phyloP scores from a whole-genome alignment of 2,113 vertebrate species.

The Nycticryphes semicollaris region DNA sequence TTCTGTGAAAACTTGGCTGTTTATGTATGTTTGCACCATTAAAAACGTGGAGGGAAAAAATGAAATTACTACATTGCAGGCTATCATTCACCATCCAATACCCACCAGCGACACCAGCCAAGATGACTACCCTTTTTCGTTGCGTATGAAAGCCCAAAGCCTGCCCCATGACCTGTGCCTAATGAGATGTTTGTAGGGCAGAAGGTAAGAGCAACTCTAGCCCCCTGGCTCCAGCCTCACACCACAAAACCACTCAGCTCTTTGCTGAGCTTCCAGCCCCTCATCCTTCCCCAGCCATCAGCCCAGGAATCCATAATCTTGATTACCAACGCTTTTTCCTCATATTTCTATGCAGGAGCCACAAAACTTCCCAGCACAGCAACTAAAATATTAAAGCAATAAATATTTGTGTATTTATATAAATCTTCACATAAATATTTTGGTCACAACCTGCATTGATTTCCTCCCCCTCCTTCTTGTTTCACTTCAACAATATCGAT shows the following conservation, averaged over 20 bases:
- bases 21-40: background rate
- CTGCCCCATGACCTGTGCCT: fast-evolving
- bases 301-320: background rate
- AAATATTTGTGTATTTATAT: background rate
- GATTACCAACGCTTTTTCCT: background rate
- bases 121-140: fast-evolving
- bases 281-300: background rate
- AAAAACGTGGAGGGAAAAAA: fast-evolving
- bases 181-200: background rate
- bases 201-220: fast-evolving
- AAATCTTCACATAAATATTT: background rate
- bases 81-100: background rate
- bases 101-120: background rate
- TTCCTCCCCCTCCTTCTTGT: background rate
- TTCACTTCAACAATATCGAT: background rate
- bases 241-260: background rate
- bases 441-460: background rate
- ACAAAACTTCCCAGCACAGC: background rate
- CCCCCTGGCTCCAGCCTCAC: background rate
- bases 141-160: background rate
- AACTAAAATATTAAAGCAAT: background rate
- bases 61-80: background rate
- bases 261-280: background rate
- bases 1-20: fast-evolving
- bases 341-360: background rate